These are phyloP conservation scores for Eulemur mongoz DNA, from an alignment of 2,797 vertebrate genomes.

Conservation along the genomic window DNA sequence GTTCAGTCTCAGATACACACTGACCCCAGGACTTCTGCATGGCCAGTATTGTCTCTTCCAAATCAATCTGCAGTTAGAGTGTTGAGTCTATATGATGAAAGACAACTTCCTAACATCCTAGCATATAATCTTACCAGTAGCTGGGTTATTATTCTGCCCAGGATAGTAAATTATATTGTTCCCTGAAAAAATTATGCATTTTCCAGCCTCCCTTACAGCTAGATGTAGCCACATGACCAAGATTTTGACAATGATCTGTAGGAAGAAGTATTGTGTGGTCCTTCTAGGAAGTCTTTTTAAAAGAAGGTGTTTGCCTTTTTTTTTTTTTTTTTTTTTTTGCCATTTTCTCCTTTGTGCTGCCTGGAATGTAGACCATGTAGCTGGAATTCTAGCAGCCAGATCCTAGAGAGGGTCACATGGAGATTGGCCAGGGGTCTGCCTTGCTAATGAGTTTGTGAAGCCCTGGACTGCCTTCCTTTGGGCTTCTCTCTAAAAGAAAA, in stretches of 20 bases:
- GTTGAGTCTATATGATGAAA: background rate
- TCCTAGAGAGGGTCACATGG: background rate
- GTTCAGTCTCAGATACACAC: background rate
- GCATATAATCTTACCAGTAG: background rate
- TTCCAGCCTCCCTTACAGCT: background rate
- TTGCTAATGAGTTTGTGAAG: background rate
- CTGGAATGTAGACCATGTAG: background rate
- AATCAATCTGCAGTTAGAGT: background rate
- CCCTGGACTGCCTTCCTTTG: background rate
- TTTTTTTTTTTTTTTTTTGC: background rate
- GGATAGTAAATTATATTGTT: background rate
- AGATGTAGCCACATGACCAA: background rate
- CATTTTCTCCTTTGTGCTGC: background rate
- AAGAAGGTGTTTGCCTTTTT: background rate
- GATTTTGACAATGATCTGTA: background rate
- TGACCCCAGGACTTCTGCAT: background rate
- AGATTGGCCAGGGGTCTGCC: background rate
- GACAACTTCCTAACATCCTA: background rate
- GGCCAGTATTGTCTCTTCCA: background rate
- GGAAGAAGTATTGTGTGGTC: background rate
- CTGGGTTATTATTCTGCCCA: background rate
- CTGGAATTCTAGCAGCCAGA: background rate
- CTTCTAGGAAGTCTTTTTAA: background rate
- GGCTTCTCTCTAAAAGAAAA: background rate
- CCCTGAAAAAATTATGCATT: background rate